Base-by-base conservation (phyloP, 2,888 invertebrate species). In the Orthosia incerta region DNA sequence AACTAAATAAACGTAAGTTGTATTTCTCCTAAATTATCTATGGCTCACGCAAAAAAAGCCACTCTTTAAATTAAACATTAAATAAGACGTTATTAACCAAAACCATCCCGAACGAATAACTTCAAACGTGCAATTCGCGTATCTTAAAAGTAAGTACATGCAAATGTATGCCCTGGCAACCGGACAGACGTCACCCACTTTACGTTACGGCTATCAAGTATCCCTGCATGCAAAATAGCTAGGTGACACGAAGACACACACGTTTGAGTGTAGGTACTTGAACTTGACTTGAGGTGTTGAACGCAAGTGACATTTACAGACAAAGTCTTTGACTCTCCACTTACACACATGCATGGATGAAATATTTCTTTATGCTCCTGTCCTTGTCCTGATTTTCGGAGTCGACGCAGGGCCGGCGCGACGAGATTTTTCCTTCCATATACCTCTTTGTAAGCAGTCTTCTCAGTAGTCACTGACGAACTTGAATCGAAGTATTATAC, bases 261-360 rank as follows among this genome's bases (percentile, higher is more conserved):
- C 86, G 86, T 83, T 76, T 83, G 79, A n/a, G 79, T 80, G 83
- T 87, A 91, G 93, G 93, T 93, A 93, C 94, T 94, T 95, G 95
- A 95, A 95, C 95, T 95, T 94, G 94, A 93, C 92, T 89, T 74
- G 86, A 87, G 89, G 80, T 88, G 83, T 82, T 91, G 91, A 91
- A 87, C 86, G 84, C 86, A 66, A 68, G 55, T 84, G 85, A 88
- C 88, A 86, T 86, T 87, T 83, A 80, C 67, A 26, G 31, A 31
- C 65, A 75, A 76, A 86, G 85, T 60, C 76, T 84, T 80, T 85
- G 76, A 76, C 72, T 80, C 71, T 45, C 45, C 26, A 62, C 15
- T 11, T 16, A 45, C 51, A 48, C 26, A 26, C 26, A n/a, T 60
- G 53, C 65, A 69, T 72, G 55, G 59, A 69, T 60, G 18, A 12